These are phyloP conservation scores for Drosophila prolongata DNA, from an alignment of 2,888 invertebrate genomes.

Conservation along the genomic window DNA sequence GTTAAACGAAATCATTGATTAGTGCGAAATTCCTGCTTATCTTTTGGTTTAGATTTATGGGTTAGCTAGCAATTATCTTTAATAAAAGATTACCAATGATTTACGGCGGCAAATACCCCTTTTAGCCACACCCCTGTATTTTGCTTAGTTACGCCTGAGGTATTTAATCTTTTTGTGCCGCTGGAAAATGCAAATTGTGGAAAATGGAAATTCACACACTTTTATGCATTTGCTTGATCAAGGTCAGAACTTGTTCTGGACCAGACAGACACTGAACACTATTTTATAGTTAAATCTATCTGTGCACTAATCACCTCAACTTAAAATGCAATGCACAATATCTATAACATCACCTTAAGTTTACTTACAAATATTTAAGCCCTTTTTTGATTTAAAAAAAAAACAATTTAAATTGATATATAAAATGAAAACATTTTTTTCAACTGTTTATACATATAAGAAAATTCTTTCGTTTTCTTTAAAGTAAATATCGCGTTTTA, in stretches of 20 bases:
- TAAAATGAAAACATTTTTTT: too few relatives aligned
- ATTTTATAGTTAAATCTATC: not conserved
- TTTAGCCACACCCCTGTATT: not conserved
- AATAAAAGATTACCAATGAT: constrained; percentile 17
- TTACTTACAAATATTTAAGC: too few relatives aligned
- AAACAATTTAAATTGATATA: too few relatives aligned
- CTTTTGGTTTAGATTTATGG: constrained; percentile 15
- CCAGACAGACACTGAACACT: not conserved
- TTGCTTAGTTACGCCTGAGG: constrained; percentile 21
- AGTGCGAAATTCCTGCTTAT: constrained; percentile 20
- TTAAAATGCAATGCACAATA: too few relatives aligned
- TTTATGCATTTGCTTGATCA: constrained; percentile 19
- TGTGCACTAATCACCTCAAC: not conserved
- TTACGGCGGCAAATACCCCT: not conserved
- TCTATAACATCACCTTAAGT: too few relatives aligned
- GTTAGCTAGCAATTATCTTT: constrained; percentile 4
- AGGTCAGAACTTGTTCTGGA: constrained; percentile 23
- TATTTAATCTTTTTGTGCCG: not conserved
- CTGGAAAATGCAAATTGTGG: constrained; percentile 29
- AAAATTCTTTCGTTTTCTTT: not conserved
- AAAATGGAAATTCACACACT: constrained; percentile 24
- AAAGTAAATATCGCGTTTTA: too few relatives aligned
- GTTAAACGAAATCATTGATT: constrained; percentile 1
- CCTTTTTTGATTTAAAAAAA: too few relatives aligned
- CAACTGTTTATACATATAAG: not conserved